Evolutionary conservation across 2,888 invertebrate genomes (phyloP).

Genomic region (Aradus depressus): DNA sequence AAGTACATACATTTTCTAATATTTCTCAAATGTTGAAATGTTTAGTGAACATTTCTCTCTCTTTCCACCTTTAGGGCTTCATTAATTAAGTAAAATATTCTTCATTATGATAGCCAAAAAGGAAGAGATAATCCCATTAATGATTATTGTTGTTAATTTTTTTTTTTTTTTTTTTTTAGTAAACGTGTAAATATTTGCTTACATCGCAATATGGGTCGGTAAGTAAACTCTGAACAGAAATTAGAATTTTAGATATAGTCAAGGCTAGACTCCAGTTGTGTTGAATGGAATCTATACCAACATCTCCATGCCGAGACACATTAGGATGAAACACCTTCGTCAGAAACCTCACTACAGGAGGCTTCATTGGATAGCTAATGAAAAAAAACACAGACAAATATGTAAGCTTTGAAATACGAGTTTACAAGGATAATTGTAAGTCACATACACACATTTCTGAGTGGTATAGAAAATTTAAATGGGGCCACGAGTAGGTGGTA

Average conservation of each 20-base stretch:
- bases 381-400: slow-evolving; percentile 9
- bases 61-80: no score
- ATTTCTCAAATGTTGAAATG: no score
- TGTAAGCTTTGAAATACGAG: no score
- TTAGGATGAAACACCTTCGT: slow-evolving; percentile 92
- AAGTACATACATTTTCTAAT: no score
- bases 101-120: no score
- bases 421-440: no score
- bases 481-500: no score
- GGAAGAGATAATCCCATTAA: no score
- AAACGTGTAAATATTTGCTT: slow-evolving; percentile 33
- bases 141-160: neutral
- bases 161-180: neutral
- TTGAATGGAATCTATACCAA: slow-evolving; percentile 88
- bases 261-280: slow-evolving; percentile 94
- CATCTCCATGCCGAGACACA: slow-evolving; percentile 87
- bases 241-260: slow-evolving; percentile 77
- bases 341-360: slow-evolving; percentile 82
- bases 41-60: no score
- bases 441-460: no score
- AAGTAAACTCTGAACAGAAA: slow-evolving; percentile 76
- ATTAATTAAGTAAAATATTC: no score
- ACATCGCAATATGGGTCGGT: slow-evolving; percentile 83
- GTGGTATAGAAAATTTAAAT: no score
- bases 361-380: slow-evolving; percentile 71